Evolutionary conservation across 2,113 vertebrate species (phyloP), one percentile per base, ranked within the genome.

Genomic region (Saccopteryx leptura): DNA sequence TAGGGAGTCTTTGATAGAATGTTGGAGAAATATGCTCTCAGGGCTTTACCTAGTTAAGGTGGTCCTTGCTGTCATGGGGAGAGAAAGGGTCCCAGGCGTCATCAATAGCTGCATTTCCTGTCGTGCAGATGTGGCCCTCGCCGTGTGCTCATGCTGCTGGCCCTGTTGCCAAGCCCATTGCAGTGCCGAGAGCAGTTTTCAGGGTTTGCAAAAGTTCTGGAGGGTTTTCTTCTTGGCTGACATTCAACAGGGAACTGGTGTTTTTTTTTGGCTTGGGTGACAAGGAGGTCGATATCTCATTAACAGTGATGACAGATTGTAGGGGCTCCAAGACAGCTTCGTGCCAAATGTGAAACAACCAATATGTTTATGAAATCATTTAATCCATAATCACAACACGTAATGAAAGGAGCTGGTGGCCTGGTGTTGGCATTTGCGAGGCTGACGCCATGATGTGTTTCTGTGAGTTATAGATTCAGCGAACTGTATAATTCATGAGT

Each of bases 361-460:
- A 96, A 95, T 97, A 92, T 98, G 93, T 96, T 97, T 97, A 95
- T 97, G 96, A 97, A 98, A 98, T 97, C 86, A 81, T 89, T 96
- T 96, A 98, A 97, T 97, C 95, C 11, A 96, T 97, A 98, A 93
- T 87, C 69, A 92, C 12, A 63, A 80, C 63, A 5, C 68, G 66
- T n/a, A 75, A 90, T 86, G 75, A 96, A 96, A 97, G 95, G 92
- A 75, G 23, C 94, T 63, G 48, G 33, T 89, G 68, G 79, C 91
- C 96, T 90, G 68, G 75, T 95, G 21, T 50, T 90, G 89, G 78
- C 94, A 95, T 95, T 96, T 95, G 78, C 17, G 95, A 95, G 90
- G 86, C n/a, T 9, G 48, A 95, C 91, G 65, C 68, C 71, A 14
- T 26, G 66, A 66, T 14, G 14, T 46, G 86, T 90, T 96, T 96